Base-by-base conservation (phyloP, 2,888 invertebrate genomes). In the Drosophila trichaetosa region DNA sequence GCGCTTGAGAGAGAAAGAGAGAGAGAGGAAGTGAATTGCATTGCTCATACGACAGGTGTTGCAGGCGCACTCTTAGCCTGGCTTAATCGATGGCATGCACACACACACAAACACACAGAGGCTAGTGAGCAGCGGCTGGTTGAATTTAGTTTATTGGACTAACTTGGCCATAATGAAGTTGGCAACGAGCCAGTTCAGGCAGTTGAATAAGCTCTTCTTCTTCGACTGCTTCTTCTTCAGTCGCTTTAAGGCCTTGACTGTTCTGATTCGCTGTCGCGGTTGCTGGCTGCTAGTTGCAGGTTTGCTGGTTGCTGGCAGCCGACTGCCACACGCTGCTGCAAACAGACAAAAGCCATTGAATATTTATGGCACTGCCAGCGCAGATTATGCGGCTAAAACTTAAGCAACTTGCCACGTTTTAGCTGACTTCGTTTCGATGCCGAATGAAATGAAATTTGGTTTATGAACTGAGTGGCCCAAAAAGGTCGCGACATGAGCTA, bases 321-420 rank as follows among this genome's bases (percentile, higher is more conserved):
- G 29, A 34, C 38, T 69, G 70, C 60, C 61, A 52, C 38, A 46
- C 51, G 56, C 29, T 33, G 58, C 59, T 24, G 58, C 56, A 59
- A 46, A 8, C 40, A 72, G 83, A 73, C 83, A 86, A 73, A 79
- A 79, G 73, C 89, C 89, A 89, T 87, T 82, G 87, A 73, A 85
- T 89, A 85, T 85, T 85, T 89, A 85, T 89, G 85, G 82, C 78
- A 56, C 69, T 84, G 89, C 73, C 85, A 57, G 69, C 51, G 76
- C 88, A 87, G 85, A 85, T 85, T 85, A 85, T 86, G 90, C 85
- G 85, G 90, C 86, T 76, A 86, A 87, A 80, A 82, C 78, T 86
- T 85, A 80, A 84, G 79, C 87, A 84, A 84, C 73, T 87, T 87
- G 75, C 80, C 80, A 71, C 74, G 69, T 73, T 71, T 67, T 60